These are phyloP conservation scores for Drosophila chauvacae DNA, from an alignment of 1,140 invertebrate genomes.

Conservation along the genomic window DNA sequence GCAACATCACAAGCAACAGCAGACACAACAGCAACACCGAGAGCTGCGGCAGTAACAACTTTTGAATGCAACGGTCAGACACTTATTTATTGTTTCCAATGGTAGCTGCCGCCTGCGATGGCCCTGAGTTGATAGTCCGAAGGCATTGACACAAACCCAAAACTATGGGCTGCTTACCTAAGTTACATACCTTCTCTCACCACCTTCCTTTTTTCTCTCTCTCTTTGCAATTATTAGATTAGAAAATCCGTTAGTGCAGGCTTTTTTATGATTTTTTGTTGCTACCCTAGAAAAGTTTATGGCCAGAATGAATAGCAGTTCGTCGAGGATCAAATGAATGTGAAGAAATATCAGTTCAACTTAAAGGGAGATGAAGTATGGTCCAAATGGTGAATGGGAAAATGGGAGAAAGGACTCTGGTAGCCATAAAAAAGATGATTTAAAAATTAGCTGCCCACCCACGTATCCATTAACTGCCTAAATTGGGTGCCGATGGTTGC, in stretches of 20 bases:
- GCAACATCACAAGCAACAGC: conserved; percentile 1
- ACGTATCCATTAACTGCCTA: conserved; percentile 16
- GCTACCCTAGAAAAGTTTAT: conserved; percentile 27
- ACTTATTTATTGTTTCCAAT: conserved; percentile 78
- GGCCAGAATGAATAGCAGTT: conserved; percentile 8
- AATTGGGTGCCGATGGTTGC: conserved; percentile 20
- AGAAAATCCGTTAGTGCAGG: conserved; percentile 62
- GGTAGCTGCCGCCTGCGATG: conserved; percentile 57
- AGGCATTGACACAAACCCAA: conserved; percentile 73
- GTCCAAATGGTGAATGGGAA: conserved; percentile 13
- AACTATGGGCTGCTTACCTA: conserved; percentile 19
- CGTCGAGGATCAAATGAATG: conserved; percentile 12
- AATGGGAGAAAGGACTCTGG: conserved; percentile 15
- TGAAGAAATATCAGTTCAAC: conserved; percentile 31
- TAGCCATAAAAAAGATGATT: conserved; percentile 25
- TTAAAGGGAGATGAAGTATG: neutral
- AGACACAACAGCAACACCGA: conserved; percentile 22
- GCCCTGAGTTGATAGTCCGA: conserved; percentile 72
- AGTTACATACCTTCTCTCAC: conserved; percentile 36
- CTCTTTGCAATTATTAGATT: conserved; percentile 69
- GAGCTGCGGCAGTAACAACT: conserved; percentile 35
- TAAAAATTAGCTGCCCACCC: conserved; percentile 22
- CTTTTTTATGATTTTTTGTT: conserved; percentile 24
- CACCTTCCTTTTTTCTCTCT: conserved; percentile 2
- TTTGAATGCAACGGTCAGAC: conserved; percentile 50